These are phyloP conservation scores for Erynnis tages DNA, from an alignment of 2,888 invertebrate species.

Conservation along the genomic window DNA sequence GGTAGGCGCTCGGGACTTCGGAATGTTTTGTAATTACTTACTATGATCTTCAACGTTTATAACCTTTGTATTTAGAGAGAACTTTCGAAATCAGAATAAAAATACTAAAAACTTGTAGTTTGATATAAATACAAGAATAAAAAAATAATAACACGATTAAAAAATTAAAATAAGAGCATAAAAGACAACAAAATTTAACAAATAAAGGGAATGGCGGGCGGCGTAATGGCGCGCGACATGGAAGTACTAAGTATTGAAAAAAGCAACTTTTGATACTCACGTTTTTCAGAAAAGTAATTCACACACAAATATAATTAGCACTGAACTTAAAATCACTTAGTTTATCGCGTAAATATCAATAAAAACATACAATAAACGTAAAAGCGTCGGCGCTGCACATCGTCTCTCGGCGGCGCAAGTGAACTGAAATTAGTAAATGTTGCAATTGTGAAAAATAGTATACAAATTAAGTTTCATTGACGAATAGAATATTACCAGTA, in stretches of 20 bases:
- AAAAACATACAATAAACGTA: constrained; percentile 45
- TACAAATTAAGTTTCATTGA: too few relatives aligned
- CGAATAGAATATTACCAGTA: too few relatives aligned
- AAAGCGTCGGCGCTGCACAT: constrained; percentile 56
- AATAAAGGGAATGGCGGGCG: constrained; percentile 70
- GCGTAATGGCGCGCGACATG: constrained; percentile 61
- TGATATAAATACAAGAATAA: too few relatives aligned
- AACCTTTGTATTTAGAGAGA: too few relatives aligned
- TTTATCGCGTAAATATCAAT: constrained; percentile 42
- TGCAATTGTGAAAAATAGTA: too few relatives aligned
- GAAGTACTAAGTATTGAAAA: constrained; percentile 34
- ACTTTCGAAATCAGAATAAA: background rate
- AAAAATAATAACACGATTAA: background rate
- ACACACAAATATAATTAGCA: constrained; percentile 45
- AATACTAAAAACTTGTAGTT: too few relatives aligned
- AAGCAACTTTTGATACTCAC: constrained; percentile 49
- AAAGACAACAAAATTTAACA: constrained; percentile 41
- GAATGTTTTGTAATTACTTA: too few relatives aligned
- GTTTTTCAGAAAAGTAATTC: constrained; percentile 41
- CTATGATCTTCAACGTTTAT: too few relatives aligned
- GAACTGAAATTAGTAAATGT: constrained; percentile 36
- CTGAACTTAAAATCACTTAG: constrained; percentile 45
- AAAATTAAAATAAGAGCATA: constrained; percentile 17
- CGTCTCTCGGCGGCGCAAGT: constrained; percentile 45
- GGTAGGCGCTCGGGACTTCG: too few relatives aligned